Evolutionary conservation across 1,140 invertebrate genomes (phyloP), one percentile per base, ranked within the genome.

Genomic region (Drosophila simulans): DNA sequence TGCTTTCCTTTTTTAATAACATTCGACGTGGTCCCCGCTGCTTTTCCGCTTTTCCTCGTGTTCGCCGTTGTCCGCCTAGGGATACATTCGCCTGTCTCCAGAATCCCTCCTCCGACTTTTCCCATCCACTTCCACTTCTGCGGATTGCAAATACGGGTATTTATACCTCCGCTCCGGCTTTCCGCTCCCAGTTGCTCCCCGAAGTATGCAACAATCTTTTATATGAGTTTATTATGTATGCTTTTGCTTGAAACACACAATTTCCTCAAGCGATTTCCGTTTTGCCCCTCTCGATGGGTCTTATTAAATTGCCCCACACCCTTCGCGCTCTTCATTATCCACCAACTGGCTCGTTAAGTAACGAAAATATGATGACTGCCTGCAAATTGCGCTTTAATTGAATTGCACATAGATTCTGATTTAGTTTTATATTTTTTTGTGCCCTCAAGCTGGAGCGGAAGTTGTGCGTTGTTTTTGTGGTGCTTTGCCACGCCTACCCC

Each of bases 141-240:
- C 57, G 69, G 62, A 71, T 80, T 74, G 84, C 80, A 80, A 90
- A 81, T 90, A 76, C 84, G 85, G 63, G 83, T 86, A 86, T 86
- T 86, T 86, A 86, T 85, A 75, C 59, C 25, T 27, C 37, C 20
- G 2, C 12, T 31, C 40, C 62, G n/a, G n/a, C 12, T 12, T 34
- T 53, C 7, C 48, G 46, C 20, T 45, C 54, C 51, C 2, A 27
- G 31, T 25, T 22, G 46, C 45, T 51, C 43, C 69, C 58, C 42
- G 49, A 52, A 64, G 83, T 52, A 58, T 89, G 85, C 84, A 84
- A 83, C 84, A 84, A 84, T 89, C 84, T 89, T 89, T 89, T 89
- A 83, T 89, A 89, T 80, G 84, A 84, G 84, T 89, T 89, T 89
- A 89, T 89, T 89, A 89, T 89, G 77, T 89, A 89, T 89, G 85